Conservation (phyloP, 2,888 invertebrate genomes). For the Clitarchus hookeri region DNA sequence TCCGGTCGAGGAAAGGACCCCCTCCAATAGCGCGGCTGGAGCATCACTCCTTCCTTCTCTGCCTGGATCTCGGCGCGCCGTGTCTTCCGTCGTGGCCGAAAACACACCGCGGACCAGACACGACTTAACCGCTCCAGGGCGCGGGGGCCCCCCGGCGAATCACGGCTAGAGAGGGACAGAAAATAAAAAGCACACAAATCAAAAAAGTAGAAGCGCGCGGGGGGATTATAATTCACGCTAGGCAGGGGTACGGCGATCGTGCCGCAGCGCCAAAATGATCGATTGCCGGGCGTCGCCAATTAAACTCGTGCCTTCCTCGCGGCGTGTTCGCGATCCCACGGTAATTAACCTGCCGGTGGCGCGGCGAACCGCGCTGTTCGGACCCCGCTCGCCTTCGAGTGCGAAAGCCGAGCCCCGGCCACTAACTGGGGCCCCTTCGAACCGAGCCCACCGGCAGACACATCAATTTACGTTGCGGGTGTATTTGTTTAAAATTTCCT, state of each 20-base stretch:
- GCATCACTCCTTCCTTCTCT: too few relatives aligned
- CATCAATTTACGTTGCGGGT: too few relatives aligned
- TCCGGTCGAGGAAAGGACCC: not conserved
- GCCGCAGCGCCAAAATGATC: not conserved
- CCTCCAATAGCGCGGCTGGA: too few relatives aligned
- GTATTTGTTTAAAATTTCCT: too few relatives aligned
- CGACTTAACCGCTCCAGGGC: not conserved
- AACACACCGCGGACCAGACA: not conserved
- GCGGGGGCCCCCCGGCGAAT: not conserved
- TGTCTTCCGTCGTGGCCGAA: not conserved
- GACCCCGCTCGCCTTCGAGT: too few relatives aligned
- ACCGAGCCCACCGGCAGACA: too few relatives aligned
- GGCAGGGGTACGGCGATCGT: not conserved
- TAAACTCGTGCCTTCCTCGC: conserved; percentile 1
- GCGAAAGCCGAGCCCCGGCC: too few relatives aligned
- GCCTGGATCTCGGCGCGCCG: not conserved
- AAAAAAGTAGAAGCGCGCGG: not conserved
- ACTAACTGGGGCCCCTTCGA: too few relatives aligned
- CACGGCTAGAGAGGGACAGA: too few relatives aligned
- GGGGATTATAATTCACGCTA: not conserved
- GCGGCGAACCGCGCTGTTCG: too few relatives aligned
- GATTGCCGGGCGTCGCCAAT: conserved; percentile 2
- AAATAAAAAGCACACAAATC: not conserved
- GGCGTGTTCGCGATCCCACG: not conserved
- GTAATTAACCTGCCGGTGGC: not conserved